Evolutionary conservation across 2,888 invertebrate species (phyloP), one percentile per base, ranked within the genome.

Genomic region (Spatulosminthurus flaviceps): DNA sequence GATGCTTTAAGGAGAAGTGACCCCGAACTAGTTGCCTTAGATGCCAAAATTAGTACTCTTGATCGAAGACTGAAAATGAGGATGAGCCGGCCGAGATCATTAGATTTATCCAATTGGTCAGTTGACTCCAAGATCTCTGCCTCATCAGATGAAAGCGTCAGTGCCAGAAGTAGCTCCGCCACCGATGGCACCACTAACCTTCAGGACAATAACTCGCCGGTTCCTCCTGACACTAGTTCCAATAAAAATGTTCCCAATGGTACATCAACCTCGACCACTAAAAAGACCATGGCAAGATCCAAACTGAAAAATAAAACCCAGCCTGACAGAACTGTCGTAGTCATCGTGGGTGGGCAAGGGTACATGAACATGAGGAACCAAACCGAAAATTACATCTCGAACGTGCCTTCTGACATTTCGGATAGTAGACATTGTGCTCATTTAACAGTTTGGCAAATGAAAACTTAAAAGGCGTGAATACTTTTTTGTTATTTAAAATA

Each of bases 401-500:
- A 79, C 64, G 81, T 72, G 76, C 78, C 81, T 69, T 93, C 93
- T 81, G 92, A 92, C 70, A 94, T 94, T 87, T 92, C 92, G 82
- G 84, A 84, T 34, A 76, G 80, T 4, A 85, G 83, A 76, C 93
- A 91, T 86, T 94, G 95, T 90, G 95, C 96, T 21, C 94, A 95
- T 88, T 92, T 96, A 86, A 93, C 95, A 82, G 91, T 96, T 72
- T 96, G 96, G 95, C 96, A 96, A 88, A 92, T 93, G 89, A 94
- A 93, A 84, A 84, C 87, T 75, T 87, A 85, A 84, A n/a, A 51
- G 51, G 51, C 51, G 51, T 51, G 5, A 51, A 51, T 51, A 16
- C 51, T 51, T 9, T 51, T 51, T 11, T n/a, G 1, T 19, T 51
- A 51, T 19, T 41, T 41, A 41, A 41, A 41, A n/a, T n/a, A n/a